Conservation (phyloP, 2,888 invertebrate species). For the Dasysyrphus tricinctus region DNA sequence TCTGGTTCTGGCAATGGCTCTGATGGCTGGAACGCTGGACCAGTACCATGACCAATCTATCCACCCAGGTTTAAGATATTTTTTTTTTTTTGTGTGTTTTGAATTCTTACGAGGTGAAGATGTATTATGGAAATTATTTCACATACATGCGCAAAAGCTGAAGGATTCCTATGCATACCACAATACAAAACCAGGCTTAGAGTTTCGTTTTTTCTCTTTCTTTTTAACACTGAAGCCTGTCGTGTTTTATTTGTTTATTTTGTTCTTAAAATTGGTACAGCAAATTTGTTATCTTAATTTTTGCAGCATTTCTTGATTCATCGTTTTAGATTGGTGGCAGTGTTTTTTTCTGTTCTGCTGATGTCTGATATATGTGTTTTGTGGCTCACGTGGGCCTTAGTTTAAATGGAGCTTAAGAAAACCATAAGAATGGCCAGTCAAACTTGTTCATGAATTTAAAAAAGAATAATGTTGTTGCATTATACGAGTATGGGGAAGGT, state of each 20-base stretch:
- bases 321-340: conserved; percentile 69
- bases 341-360: background rate
- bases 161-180: conserved; percentile 2
- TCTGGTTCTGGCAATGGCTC: background rate
- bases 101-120: conserved; percentile 22
- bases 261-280: conserved; percentile 69
- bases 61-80: background rate
- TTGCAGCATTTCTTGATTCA: conserved; percentile 74
- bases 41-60: background rate
- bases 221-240: conserved; percentile 60
- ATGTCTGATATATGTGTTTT: background rate
- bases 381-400: conserved; percentile 20
- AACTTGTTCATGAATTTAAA: background rate
- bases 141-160: background rate
- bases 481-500: background rate
- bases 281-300: conserved; percentile 76
- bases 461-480: background rate
- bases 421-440: background rate
- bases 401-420: conserved; percentile 26
- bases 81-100: background rate
- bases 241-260: conserved; percentile 69
- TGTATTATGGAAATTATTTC: conserved; percentile 68
- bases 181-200: background rate
- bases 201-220: background rate
- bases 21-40: background rate